Conservation (phyloP, 2,888 invertebrate genomes). For the Polyommatus iphigenia region DNA sequence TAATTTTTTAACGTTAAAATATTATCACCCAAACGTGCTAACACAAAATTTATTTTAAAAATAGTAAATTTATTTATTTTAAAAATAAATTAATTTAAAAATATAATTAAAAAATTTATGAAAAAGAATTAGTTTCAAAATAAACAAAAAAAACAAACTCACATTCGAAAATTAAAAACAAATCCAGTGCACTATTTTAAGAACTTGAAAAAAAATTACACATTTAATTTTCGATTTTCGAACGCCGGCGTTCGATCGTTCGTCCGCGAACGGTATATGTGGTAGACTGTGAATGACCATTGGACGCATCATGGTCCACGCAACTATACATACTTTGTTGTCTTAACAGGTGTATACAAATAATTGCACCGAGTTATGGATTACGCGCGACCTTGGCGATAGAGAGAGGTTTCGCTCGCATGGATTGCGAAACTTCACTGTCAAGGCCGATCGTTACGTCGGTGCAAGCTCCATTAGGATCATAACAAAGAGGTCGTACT, state of each 20-base stretch:
- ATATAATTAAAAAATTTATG: no score
- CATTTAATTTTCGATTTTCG: conserved; percentile 43
- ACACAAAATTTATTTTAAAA: no score
- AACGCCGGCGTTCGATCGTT: conserved; percentile 51
- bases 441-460: conserved; percentile 9
- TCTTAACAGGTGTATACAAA: not conserved
- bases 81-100: no score
- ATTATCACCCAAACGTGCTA: no score
- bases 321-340: not conserved
- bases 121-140: no score
- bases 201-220: conserved; percentile 35
- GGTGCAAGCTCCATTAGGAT: not conserved
- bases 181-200: conserved; percentile 33
- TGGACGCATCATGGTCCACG: conserved; percentile 40
- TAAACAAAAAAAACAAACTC: conserved; percentile 10
- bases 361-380: not conserved
- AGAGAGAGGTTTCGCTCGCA: not conserved
- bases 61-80: no score
- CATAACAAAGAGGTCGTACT: no score
- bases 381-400: conserved; percentile 6
- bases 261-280: conserved; percentile 59
- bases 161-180: conserved; percentile 32
- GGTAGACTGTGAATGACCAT: conserved; percentile 67
- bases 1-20: no score
- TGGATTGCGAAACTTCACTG: conserved; percentile 11